Evolutionary conservation across 2,113 vertebrate species (phyloP), one percentile per base, ranked within the genome.

Genomic region (Agelaius tricolor): DNA sequence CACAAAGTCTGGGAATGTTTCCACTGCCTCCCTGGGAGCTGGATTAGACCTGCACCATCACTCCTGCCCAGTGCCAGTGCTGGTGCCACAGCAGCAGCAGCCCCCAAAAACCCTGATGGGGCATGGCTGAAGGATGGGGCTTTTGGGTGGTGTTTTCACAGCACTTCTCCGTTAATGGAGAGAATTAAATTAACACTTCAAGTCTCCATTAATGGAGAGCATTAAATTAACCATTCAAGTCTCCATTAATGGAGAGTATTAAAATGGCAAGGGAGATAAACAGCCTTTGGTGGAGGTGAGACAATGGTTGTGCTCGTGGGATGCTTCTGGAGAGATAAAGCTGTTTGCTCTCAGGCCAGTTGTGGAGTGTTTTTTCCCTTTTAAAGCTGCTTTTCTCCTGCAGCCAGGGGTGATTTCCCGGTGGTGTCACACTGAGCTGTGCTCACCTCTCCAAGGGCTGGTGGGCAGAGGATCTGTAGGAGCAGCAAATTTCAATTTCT

Each of bases 1-100:
- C 80, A 92, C 88, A 33, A 68, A 89, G 47, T 72, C 93, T 92
- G 95, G 91, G 94, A 95, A 84, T 46, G 57, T n/a, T 94, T 94
- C 89, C 94, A 84, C 37, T 0, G 1, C 1, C n/a, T 90, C 55
- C 52, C 51, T 4, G 2, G 55, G 83, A 95, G 55, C 51, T 88
- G 92, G 79, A 58, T 81, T n/a, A 33, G 75, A 61, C 46, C 31
- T 2, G 2, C 2, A 6, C 9, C 3, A 6, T 20, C 0, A 0
- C 52, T 71, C 47, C 81, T 81, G 84, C 51, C 75, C 7, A 0
- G 6, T 23, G 61, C 81, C 78, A 47, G 4, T n/a, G 82, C 75
- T 2, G 6, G 1, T 69, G 68, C 73, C 13, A 0, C 9, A 57
- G 31, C 76, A 87, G 76, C 54, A 33, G 37, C 51, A 37, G 49